These are phyloP conservation scores for Lapara coniferarum DNA, from an alignment of 2,888 invertebrate species.

Conservation along the genomic window DNA sequence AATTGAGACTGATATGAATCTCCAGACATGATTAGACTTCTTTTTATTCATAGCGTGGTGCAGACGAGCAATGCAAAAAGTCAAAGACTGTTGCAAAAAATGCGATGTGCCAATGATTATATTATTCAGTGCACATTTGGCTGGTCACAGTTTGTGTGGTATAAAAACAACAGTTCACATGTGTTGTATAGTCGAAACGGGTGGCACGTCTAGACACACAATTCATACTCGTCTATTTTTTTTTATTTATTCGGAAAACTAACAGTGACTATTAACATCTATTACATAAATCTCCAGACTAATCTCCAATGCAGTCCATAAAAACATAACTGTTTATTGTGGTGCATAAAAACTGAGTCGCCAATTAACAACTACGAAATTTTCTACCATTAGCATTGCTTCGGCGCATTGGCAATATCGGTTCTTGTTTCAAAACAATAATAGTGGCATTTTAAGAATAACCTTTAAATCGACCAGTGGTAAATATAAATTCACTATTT, in stretches of 20 bases:
- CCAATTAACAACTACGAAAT: slow-evolving; percentile 58
- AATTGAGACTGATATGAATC: slow-evolving; percentile 54
- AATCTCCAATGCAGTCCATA: slow-evolving; percentile 58
- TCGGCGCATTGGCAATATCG: slow-evolving; percentile 24
- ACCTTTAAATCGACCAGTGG: neutral
- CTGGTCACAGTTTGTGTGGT: slow-evolving; percentile 46
- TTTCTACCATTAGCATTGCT: slow-evolving; percentile 34
- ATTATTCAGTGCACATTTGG: slow-evolving; percentile 64
- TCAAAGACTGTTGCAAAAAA: slow-evolving; percentile 54
- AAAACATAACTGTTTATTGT: slow-evolving; percentile 55
- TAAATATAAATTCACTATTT: neutral
- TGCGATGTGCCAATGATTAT: slow-evolving; percentile 52
- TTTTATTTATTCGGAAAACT: too few species aligned
- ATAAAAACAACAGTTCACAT: slow-evolving; percentile 53
- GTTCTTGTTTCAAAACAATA: neutral
- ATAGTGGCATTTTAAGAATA: neutral
- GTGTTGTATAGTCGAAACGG: slow-evolving; percentile 57
- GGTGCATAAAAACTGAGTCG: slow-evolving; percentile 53
- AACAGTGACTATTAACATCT: too few species aligned
- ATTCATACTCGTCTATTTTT: slow-evolving; percentile 67
- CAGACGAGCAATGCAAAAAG: slow-evolving; percentile 50
- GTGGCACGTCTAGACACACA: slow-evolving; percentile 68
- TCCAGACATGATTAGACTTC: slow-evolving; percentile 58
- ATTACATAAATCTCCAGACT: slow-evolving; percentile 68
- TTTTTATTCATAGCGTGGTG: slow-evolving; percentile 58